phyloP scores from a whole-genome alignment of 2,113 vertebrate genomes.

The Eulemur macaco region DNA sequence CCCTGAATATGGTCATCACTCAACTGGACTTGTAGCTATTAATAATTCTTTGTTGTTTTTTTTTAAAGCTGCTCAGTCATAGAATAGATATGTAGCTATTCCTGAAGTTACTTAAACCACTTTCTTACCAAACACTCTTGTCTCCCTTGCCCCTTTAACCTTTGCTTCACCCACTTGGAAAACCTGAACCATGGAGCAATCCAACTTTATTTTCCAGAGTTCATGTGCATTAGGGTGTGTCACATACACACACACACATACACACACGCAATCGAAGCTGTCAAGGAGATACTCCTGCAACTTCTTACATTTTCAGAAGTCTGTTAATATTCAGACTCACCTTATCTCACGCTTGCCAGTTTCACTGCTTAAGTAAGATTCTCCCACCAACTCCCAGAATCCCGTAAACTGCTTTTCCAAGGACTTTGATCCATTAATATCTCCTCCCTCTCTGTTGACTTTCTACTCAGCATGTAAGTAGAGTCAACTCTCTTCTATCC shows the following conservation, averaged over 20 bases:
- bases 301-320: background rate
- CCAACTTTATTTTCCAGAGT: background rate
- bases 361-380: background rate
- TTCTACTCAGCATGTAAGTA: background rate
- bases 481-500: background rate
- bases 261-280: background rate
- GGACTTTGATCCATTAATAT: background rate
- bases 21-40: background rate
- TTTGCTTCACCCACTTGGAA: background rate
- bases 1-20: background rate
- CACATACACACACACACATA: fast-evolving
- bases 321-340: background rate
- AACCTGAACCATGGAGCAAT: background rate
- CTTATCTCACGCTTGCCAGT: background rate
- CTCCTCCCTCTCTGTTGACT: background rate
- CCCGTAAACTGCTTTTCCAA: background rate
- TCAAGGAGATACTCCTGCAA: background rate
- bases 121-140: background rate
- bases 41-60: too few relatives aligned
- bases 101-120: background rate
- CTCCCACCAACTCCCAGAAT: background rate
- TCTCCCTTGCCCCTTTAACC: background rate
- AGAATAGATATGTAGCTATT: too few relatives aligned
- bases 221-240: background rate
- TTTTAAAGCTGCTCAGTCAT: too few relatives aligned